Conservation (phyloP, 2,113 vertebrate genomes). For the Lamprotornis superbus region DNA sequence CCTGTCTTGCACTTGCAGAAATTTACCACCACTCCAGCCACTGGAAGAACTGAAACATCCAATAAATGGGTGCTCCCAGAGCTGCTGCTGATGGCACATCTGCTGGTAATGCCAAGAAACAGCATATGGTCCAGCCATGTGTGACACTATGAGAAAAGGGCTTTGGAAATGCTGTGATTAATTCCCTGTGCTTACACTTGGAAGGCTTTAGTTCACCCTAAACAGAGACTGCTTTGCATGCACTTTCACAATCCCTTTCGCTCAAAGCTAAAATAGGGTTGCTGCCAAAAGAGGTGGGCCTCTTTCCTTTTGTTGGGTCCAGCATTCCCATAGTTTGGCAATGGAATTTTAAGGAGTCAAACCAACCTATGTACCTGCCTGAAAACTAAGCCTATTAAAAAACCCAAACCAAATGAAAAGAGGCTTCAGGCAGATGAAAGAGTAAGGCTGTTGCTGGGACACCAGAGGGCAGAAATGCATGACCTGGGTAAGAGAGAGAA, state of each 20-base stretch:
- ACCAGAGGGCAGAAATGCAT: constrained; percentile 15
- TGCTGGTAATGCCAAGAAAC: background rate
- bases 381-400: background rate
- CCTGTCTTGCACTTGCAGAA: background rate
- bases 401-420: background rate
- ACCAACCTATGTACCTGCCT: background rate
- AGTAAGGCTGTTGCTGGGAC: constrained; percentile 3
- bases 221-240: background rate
- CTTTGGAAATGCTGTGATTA: background rate
- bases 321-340: background rate
- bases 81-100: background rate
- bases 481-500: background rate
- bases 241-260: background rate
- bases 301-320: background rate
- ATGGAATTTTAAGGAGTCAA: background rate
- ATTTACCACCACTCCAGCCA: background rate
- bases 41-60: background rate
- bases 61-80: background rate
- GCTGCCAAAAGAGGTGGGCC: background rate
- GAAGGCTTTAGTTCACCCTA: background rate
- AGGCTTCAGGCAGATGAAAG: background rate
- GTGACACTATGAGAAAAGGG: background rate
- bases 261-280: background rate
- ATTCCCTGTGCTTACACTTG: background rate
- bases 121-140: background rate